These are phyloP conservation scores for Whitmania pigra DNA, from an alignment of 1,140 invertebrate species.

Conservation along the genomic window DNA sequence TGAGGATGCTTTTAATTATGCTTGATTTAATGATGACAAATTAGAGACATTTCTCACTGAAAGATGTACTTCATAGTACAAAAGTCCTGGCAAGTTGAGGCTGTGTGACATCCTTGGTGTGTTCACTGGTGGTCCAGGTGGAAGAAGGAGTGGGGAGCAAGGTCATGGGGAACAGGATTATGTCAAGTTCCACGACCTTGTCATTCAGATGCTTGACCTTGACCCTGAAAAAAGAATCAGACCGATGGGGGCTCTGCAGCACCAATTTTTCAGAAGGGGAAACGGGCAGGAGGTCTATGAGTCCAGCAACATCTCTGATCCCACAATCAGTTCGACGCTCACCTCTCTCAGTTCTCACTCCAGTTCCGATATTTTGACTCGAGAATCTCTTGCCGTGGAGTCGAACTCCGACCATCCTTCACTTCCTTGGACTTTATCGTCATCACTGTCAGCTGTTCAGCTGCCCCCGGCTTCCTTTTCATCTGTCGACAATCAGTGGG, in stretches of 20 bases:
- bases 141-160: slow-evolving; percentile 68
- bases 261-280: slow-evolving; percentile 86
- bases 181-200: slow-evolving; percentile 93
- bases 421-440: too few relatives aligned
- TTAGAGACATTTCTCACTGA: too few relatives aligned
- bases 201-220: slow-evolving; percentile 90
- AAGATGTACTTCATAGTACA: slow-evolving; percentile 31
- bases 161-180: slow-evolving; percentile 93
- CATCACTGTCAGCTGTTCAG: too few relatives aligned
- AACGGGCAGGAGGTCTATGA: slow-evolving; percentile 87
- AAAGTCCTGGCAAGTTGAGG: slow-evolving; percentile 36
- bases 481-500: too few relatives aligned
- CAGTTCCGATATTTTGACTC: too few relatives aligned
- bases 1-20: too few relatives aligned
- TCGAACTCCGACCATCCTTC: too few relatives aligned
- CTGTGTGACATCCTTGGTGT: slow-evolving; percentile 50
- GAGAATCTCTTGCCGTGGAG: too few relatives aligned
- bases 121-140: slow-evolving; percentile 85
- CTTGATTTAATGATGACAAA: too few relatives aligned
- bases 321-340: too few relatives aligned
- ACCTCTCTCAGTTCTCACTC: too few relatives aligned
- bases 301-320: slow-evolving; percentile 46
- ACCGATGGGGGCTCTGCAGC: slow-evolving; percentile 71
- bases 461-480: too few relatives aligned
- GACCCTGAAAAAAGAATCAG: slow-evolving; percentile 78